Evolutionary conservation across 2,113 vertebrate genomes (phyloP).

Genomic region (Tenrec ecaudatus): DNA sequence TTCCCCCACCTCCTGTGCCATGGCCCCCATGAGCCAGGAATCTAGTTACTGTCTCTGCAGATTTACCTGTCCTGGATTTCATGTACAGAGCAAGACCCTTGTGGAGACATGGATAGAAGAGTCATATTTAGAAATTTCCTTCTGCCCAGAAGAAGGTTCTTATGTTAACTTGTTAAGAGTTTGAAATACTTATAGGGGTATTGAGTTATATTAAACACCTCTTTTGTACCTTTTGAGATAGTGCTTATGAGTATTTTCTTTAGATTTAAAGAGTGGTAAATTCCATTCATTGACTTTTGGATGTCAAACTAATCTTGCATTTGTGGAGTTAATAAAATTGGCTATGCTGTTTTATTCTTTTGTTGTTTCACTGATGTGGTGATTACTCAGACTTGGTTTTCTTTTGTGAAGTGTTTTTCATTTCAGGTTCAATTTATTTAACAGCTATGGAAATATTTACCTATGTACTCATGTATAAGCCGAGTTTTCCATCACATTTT

Average conservation of each 20-base stretch:
- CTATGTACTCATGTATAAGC: too few relatives aligned
- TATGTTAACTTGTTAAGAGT: not conserved
- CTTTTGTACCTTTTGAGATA: conserved; percentile 23
- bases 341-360: not conserved
- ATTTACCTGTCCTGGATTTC: too few relatives aligned
- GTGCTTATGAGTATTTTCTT: not conserved
- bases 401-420: conserved; percentile 2
- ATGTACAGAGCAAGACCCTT: too few relatives aligned
- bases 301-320: not conserved
- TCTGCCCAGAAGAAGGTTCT: not conserved
- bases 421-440: not conserved
- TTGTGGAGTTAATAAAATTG: not conserved
- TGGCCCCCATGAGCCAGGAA: too few relatives aligned
- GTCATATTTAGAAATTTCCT: too few relatives aligned
- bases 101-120: too few relatives aligned
- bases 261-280: not conserved
- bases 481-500: too few relatives aligned
- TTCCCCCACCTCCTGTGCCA: too few relatives aligned
- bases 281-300: conserved; percentile 19
- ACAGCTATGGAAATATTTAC: too few relatives aligned
- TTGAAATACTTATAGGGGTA: not conserved
- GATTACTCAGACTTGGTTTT: not conserved
- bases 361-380: not conserved
- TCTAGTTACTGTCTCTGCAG: too few relatives aligned
- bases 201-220: not conserved